Base-by-base conservation (phyloP, 2,113 vertebrate genomes). In the Dromaius novaehollandiae region DNA sequence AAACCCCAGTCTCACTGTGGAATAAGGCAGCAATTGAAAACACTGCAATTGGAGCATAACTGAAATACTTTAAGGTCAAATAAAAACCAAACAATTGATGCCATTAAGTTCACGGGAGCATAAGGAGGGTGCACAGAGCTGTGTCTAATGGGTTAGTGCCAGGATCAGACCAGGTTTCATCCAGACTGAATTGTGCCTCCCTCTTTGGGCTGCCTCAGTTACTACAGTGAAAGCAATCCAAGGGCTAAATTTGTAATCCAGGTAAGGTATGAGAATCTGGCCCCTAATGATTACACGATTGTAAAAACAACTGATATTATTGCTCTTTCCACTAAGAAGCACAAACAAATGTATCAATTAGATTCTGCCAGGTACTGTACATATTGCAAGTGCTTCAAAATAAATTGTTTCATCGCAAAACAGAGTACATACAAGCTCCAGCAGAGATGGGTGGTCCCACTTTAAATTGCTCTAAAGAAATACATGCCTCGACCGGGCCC, bases 31-130 rank as follows among this genome's bases (percentile, higher is more conserved):
- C 26, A 95, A 95, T 95, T 22, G 42, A 82, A 95, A 94, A 34
- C 63, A n/a, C 8, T 42, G 70, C 63, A 89, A 55, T 68, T 88
- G 74, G 30, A 89, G 78, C 83, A 95, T 48, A 92, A 82, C 56
- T 9, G 24, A 87, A 93, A 85, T 5, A 82, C 20, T 91, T 61
- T 77, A 79, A 96, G 89, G 87, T 93, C 74, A 96, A 87, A 92
- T 34, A 70, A 80, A 83, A 74, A 3, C 5, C 65, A 83, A 89
- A 88, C 53, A 93, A 88, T 74, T 81, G 42, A 46, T 46, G 34
- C 71, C 89, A 83, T 91, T 89, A 86, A 70, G 71, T 80, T 77
- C 93, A 88, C 16, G 42, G 13, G 64, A 96, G 64, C 40, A n/a
- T 15, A 50, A 60, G 82, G 55, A 93, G 16, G 50, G 64, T 70